Conservation (phyloP, 2,113 vertebrate species). For the Melanostigma gelatinosum region DNA sequence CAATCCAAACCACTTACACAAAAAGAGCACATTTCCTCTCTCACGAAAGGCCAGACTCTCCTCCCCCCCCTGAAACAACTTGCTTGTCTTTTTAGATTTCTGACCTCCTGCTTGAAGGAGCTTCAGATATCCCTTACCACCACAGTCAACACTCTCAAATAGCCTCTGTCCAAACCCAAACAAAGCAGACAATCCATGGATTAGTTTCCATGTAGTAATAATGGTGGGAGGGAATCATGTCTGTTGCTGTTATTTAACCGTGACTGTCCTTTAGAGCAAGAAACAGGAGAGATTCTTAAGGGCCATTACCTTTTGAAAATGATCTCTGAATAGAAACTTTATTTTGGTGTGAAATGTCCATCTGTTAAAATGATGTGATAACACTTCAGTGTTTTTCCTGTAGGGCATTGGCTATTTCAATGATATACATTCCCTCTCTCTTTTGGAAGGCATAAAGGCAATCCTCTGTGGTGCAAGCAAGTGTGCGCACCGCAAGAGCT, state of each 20-base stretch:
- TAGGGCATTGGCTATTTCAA: slow-evolving; percentile 47
- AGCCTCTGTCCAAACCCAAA: slow-evolving; percentile 74
- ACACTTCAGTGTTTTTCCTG: slow-evolving; percentile 22
- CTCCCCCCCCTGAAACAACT: slow-evolving; percentile 21
- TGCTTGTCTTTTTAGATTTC: slow-evolving; percentile 70
- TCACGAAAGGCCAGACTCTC: slow-evolving; percentile 65
- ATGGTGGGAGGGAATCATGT: slow-evolving; percentile 56
- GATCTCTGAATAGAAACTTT: slow-evolving; percentile 7
- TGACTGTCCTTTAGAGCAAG: slow-evolving; percentile 23
- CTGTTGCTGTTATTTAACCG: slow-evolving; percentile 67
- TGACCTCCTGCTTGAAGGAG: slow-evolving; percentile 56
- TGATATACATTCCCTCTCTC: slow-evolving; percentile 44
- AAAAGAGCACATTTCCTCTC: slow-evolving; percentile 79
- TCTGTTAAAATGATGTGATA: slow-evolving; percentile 7
- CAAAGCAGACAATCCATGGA: slow-evolving; percentile 74
- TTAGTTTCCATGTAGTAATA: slow-evolving; percentile 73
- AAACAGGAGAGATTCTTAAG: slow-evolving; percentile 18
- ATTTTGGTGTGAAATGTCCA: slow-evolving; percentile 20
- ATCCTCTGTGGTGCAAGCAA: slow-evolving; percentile 61
- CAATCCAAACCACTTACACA: slow-evolving; percentile 89
- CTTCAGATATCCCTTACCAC: slow-evolving; percentile 57
- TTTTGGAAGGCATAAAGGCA: slow-evolving; percentile 31
- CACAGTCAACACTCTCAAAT: slow-evolving; percentile 68
- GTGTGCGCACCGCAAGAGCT: slow-evolving; percentile 57
- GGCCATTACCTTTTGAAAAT: neutral